Percentiles rank a stretch among this genome's conserved stretches.
These are phyloP conservation scores for Cercopithecus mona DNA, from an alignment of 2,113 vertebrate species.

Conservation along the genomic window DNA sequence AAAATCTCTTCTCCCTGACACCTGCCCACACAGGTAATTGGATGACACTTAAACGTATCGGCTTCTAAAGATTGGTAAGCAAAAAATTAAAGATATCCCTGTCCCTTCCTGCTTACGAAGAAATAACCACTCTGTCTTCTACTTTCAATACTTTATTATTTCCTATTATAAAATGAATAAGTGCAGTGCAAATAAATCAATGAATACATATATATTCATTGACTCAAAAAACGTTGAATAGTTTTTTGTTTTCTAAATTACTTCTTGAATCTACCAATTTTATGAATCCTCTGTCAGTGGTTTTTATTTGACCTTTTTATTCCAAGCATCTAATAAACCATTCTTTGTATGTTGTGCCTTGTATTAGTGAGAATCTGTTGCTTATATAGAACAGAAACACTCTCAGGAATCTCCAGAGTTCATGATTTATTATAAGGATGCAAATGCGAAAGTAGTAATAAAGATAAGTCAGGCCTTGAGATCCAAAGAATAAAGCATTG, in stretches of 20 bases:
- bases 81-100: neutral
- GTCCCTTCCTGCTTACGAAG: neutral
- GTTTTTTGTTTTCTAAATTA: neutral
- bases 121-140: neutral
- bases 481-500: neutral
- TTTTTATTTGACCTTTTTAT: neutral
- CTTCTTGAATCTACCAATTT: neutral
- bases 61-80: neutral
- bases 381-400: neutral
- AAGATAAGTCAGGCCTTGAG: neutral
- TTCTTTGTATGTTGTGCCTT: neutral
- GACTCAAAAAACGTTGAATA: neutral
- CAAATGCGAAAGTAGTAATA: neutral
- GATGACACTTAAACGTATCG: neutral
- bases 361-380: neutral
- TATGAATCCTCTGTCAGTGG: neutral
- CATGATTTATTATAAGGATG: neutral
- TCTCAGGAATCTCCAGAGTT: neutral
- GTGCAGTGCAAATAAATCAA: neutral
- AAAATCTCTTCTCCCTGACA: neutral
- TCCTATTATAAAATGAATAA: neutral
- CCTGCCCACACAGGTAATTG: neutral
- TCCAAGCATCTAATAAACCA: neutral
- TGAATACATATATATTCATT: neutral
- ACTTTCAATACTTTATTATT: neutral